These are phyloP conservation scores for Brienomyrus longianalis DNA, from an alignment of 2,113 vertebrate species.

Conservation along the genomic window DNA sequence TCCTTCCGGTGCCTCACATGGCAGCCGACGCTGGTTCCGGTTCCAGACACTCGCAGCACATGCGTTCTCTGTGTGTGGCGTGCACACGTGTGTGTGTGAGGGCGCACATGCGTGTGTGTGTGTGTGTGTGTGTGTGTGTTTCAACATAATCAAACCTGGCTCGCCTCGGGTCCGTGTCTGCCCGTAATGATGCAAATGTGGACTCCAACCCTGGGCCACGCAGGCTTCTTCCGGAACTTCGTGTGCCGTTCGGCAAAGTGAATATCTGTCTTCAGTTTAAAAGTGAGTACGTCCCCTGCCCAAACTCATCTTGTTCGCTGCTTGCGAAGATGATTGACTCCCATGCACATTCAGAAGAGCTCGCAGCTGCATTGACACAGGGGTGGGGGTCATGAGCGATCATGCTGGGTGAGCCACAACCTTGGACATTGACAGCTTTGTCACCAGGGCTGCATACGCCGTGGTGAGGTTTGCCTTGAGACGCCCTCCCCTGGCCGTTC, in stretches of 20 bases:
- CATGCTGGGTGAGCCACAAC: neutral
- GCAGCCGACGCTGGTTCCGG: neutral
- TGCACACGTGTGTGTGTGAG: neutral
- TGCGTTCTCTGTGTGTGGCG: neutral
- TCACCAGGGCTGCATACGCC: neutral
- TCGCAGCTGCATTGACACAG: neutral
- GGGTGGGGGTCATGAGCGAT: neutral
- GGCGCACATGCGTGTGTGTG: neutral
- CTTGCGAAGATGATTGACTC: neutral
- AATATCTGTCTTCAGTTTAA: neutral
- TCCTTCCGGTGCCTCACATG: neutral
- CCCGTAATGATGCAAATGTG: neutral
- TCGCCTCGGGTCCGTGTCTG: neutral
- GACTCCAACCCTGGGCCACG: neutral
- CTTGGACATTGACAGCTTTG: neutral
- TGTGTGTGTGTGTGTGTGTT: neutral
- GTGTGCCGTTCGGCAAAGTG: neutral
- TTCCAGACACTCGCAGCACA: slow-evolving; percentile 8
- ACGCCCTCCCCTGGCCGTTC: too few species aligned
- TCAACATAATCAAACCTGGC: neutral
- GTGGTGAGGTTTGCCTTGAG: neutral
- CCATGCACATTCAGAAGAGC: neutral
- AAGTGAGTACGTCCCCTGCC: neutral
- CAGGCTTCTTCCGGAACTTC: neutral
- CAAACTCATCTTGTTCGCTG: neutral